Evolutionary conservation across 1,140 invertebrate genomes (phyloP).

Genomic region (Sarcophaga bullata): DNA sequence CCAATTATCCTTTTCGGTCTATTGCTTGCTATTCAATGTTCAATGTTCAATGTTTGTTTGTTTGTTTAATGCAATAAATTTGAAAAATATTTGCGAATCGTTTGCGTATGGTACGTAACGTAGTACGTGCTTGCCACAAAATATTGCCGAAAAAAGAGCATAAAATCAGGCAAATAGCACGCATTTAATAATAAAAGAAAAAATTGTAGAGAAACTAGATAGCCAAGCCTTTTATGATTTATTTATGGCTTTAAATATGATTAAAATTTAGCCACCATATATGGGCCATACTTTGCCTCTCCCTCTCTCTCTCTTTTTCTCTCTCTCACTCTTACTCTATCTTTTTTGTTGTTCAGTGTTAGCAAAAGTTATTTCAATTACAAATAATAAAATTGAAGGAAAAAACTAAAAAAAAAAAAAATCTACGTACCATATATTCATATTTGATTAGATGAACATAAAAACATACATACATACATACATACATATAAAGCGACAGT

Average conservation of each 20-base stretch:
- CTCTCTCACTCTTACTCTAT: too few species aligned
- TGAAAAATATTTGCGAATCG: neutral
- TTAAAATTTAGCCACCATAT: neutral
- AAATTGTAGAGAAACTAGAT: neutral
- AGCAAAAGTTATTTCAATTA: too few species aligned
- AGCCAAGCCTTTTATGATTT: conserved; percentile 11
- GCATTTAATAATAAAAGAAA: conserved; percentile 9
- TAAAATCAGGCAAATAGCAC: conserved; percentile 8
- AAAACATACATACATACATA: too few species aligned
- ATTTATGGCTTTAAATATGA: conserved; percentile 5
- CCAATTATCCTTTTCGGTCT: conserved; percentile 12
- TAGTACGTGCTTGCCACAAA: neutral
- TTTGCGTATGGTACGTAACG: neutral
- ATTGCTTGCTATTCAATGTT: neutral
- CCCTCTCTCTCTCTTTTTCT: too few species aligned
- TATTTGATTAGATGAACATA: too few species aligned
- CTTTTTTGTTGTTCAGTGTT: too few species aligned
- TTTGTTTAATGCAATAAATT: neutral
- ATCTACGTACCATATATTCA: too few species aligned
- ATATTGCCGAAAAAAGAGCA: neutral
- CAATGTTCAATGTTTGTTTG: too few species aligned
- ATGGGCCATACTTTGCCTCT: too few species aligned
- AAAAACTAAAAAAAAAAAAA: too few species aligned
- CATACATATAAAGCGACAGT: too few species aligned
- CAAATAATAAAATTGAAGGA: too few species aligned